These are phyloP conservation scores for Pogonocherus hispidulus DNA, from an alignment of 2,888 invertebrate species.

Conservation along the genomic window DNA sequence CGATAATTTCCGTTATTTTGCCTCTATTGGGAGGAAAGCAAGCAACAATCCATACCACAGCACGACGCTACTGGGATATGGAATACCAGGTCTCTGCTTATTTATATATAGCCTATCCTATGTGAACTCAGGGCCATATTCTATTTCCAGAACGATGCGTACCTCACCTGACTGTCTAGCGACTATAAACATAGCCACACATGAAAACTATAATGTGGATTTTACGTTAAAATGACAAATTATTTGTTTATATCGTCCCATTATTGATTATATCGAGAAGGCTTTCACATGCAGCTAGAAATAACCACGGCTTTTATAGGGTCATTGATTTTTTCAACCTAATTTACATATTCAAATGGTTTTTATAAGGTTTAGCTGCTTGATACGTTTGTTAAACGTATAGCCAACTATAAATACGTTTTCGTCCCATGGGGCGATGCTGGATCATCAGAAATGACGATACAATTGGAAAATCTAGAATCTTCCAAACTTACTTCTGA, in stretches of 20 bases:
- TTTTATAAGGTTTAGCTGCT: neutral
- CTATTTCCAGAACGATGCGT: slow-evolving; percentile 59
- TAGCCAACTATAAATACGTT: neutral
- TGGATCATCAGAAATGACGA: neutral
- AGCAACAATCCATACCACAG: neutral
- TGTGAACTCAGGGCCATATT: slow-evolving; percentile 60
- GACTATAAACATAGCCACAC: slow-evolving; percentile 34
- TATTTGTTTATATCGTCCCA: neutral
- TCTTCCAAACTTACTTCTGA: too few relatives aligned
- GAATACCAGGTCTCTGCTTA: slow-evolving; percentile 56
- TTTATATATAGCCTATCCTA: slow-evolving; percentile 59
- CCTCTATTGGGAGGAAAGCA: neutral
- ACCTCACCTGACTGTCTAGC: slow-evolving; percentile 61
- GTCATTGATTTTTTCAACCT: neutral
- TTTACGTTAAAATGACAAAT: slow-evolving; percentile 29
- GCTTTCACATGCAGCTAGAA: neutral
- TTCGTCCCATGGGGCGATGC: neutral
- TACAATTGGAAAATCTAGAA: too few relatives aligned
- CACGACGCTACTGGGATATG: slow-evolving; percentile 44
- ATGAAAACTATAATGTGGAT: slow-evolving; percentile 31
- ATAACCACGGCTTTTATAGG: neutral
- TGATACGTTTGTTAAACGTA: neutral
- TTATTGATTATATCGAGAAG: neutral
- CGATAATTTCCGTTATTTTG: neutral
- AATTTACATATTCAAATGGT: neutral